Evolutionary conservation across 2,113 vertebrate species (phyloP), one percentile per base, ranked within the genome.

Genomic region (Semicossyphus pulcher): DNA sequence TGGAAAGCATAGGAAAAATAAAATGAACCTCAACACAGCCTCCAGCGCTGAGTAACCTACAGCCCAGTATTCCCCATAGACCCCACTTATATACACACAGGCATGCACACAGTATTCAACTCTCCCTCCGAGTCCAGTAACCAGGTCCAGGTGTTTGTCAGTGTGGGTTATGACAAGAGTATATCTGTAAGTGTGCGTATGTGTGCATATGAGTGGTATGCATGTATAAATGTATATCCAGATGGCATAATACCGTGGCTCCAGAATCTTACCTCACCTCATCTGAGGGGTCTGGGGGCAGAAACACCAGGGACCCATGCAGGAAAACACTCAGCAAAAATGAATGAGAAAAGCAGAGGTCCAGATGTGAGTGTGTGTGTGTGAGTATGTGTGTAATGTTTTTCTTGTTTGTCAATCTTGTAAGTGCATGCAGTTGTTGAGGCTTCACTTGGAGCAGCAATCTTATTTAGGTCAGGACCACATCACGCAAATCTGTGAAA

Each of bases 131-230:
- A 72, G 73, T 77, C 78, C 74, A 74, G 86, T 93, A 93, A 93
- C 88, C 81, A 92, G 76, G 76, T 88, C 92, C 91, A 92, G 91
- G 87, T 91, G 93, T 92, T 84, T 91, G 87, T 89, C 88, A 71
- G 81, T 88, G 88, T 80, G 82, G 79, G 80, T 90, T 91, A 90
- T 89, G 87, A 91, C 86, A 84, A 68, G 80, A 80, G 69, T 87
- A 80, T 86, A 83, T 93, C 87, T 89, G 70, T 72, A 23, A 51
- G 54, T 62, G 61, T 68, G 56, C 58, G 62, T 77, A 23, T 21
- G 61, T 63, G 73, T 78, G 76, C 52, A 36, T 76, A 34, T 71
- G 58, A 64, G 41, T 7, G 20, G 78, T 47, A 51, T 39, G 77
- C 28, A 32, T 80, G 72, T 65, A 60, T 83, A 79, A 86, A 86